A percentile compares a stretch with the other conserved stretches of the same genome.
Conservation (phyloP, 2,797 vertebrate species). For the Phoxinus dragarum region DNA sequence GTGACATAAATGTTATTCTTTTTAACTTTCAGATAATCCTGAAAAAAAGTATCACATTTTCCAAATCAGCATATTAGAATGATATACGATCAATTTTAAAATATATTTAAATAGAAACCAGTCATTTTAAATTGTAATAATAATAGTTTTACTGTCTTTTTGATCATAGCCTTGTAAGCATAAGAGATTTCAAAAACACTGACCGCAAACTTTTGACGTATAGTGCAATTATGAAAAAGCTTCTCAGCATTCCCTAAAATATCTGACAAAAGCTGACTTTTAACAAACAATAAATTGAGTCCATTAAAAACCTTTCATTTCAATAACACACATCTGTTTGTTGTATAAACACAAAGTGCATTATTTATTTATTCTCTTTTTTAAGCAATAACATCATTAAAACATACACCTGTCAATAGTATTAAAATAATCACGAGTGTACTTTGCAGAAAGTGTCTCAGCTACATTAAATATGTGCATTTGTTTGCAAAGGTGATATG, state of each 20-base stretch:
- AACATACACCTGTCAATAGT: conserved; percentile 18
- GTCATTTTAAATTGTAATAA: neutral
- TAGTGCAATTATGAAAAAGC: neutral
- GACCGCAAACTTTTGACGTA: neutral
- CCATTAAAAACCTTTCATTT: neutral
- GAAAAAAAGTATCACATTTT: neutral
- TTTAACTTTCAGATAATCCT: neutral
- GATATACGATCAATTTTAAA: neutral
- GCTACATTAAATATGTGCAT: conserved; percentile 32
- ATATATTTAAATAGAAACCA: neutral
- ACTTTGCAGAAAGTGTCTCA: neutral
- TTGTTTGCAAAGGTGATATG: conserved; percentile 28
- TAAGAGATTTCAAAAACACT: conserved; percentile 11
- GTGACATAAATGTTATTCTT: neutral
- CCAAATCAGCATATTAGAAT: neutral
- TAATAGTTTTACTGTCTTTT: neutral
- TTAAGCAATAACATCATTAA: conserved; percentile 23
- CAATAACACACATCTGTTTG: conserved; percentile 8
- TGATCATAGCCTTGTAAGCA: neutral
- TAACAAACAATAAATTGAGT: neutral
- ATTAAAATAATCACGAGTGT: conserved; percentile 6
- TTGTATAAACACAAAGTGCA: conserved; percentile 37
- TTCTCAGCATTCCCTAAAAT: neutral
- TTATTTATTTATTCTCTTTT: conserved; percentile 13
- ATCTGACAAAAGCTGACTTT: neutral